Evolutionary conservation across 2,888 invertebrate genomes (phyloP).

Genomic region (Rhagonycha fulva): DNA sequence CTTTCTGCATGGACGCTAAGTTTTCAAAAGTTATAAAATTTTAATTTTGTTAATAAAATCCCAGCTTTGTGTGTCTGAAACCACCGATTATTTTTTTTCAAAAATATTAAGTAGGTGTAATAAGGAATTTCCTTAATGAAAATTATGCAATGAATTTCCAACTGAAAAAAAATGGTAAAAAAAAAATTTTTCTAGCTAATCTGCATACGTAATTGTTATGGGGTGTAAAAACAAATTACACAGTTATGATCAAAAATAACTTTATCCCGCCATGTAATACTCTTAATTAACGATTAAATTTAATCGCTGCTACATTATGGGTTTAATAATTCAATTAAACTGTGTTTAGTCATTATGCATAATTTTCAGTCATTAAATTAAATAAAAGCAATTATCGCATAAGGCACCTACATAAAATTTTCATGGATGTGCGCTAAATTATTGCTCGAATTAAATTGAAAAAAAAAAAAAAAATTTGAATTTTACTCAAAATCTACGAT

Average conservation of each 20-base stretch:
- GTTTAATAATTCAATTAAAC: not conserved
- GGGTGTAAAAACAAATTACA: not conserved
- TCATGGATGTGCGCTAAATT: not conserved
- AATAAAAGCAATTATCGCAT: not conserved
- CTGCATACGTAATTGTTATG: not conserved
- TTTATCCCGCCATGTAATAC: not conserved
- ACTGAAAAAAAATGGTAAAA: too few relatives aligned
- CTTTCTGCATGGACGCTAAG: too few relatives aligned
- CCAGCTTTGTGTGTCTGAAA: too few relatives aligned
- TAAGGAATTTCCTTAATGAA: too few relatives aligned
- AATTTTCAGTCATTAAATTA: not conserved
- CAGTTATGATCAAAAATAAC: not conserved
- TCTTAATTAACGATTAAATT: not conserved
- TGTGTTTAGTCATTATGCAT: not conserved
- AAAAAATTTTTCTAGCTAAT: too few relatives aligned
- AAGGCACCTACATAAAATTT: not conserved
- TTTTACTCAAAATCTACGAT: not conserved
- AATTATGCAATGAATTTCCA: too few relatives aligned
- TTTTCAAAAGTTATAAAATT: too few relatives aligned
- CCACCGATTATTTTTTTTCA: too few relatives aligned
- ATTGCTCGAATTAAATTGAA: not conserved
- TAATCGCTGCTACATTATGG: not conserved
- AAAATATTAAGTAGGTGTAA: too few relatives aligned
- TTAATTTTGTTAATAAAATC: too few relatives aligned
- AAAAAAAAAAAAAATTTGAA: not conserved